Evolutionary conservation across 2,888 invertebrate species (phyloP).

Genomic region (Agrotis puta): DNA sequence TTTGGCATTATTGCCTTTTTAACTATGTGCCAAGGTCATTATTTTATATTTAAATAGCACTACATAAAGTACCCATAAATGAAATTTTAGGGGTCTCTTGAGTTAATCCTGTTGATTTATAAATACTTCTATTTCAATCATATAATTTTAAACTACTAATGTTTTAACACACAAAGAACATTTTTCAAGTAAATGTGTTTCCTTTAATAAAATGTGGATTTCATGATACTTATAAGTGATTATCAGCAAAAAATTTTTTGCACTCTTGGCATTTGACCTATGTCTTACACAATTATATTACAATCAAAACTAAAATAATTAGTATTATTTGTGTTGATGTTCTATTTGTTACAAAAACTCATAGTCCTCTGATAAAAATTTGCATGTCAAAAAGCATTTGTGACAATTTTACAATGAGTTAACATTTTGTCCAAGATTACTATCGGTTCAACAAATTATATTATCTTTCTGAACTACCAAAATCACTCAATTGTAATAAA

Average conservation of each 20-base stretch:
- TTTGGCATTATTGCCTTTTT: slow-evolving; percentile 23
- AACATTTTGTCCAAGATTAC: neutral
- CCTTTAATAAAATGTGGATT: neutral
- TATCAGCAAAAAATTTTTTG: slow-evolving; percentile 27
- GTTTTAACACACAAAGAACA: neutral
- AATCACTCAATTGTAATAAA: neutral
- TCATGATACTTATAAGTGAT: slow-evolving; percentile 1
- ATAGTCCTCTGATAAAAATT: no score
- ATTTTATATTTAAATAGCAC: neutral
- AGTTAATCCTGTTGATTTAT: neutral
- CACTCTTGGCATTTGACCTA: slow-evolving; percentile 46
- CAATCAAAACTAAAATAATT: slow-evolving; percentile 22
- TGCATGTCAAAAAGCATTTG: no score
- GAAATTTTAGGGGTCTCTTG: neutral
- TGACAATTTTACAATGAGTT: neutral
- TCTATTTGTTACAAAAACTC: neutral
- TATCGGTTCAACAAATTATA: neutral
- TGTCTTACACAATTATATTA: slow-evolving; percentile 45
- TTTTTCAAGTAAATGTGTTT: neutral
- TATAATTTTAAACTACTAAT: neutral
- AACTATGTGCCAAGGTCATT: slow-evolving; percentile 32
- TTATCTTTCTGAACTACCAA: neutral
- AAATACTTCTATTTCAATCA: neutral
- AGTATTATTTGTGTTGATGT: neutral
- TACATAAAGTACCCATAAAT: neutral